Base-by-base conservation (phyloP, 2,113 vertebrate species). In the Bagarius yarrelli region DNA sequence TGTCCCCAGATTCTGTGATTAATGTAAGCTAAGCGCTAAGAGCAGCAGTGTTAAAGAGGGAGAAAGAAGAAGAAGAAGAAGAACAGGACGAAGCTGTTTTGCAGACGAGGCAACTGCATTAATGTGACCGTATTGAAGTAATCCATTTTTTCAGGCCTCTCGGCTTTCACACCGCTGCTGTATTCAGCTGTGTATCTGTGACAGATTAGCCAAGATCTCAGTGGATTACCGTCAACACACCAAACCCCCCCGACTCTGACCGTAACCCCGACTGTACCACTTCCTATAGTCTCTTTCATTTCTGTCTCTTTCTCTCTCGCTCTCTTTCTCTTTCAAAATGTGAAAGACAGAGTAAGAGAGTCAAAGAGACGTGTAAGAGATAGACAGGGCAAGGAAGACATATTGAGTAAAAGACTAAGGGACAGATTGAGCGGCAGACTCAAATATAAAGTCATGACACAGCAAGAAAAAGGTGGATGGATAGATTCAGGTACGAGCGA, bases 191-290 rank as follows among this genome's bases (percentile, higher is more conserved):
- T 85, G 82, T 93, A 93, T 94, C 92, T 92, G 92, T 91, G 90
- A 91, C 92, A 93, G 93, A 92, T 93, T 93, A 93, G 87, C 87
- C 81, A 87, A 93, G 92, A 93, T 94, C 91, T 90, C 89, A 27
- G 50, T 85, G 92, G 93, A 93, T 94, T 93, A 94, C 90, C 89
- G 89, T 85, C 84, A 84, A 81, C 89, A 91, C 87, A 91, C 87
- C 79, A 74, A 86, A 87, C 76, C 75, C 83, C n/a, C 75, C 76
- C 34, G n/a, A 90, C 79, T n/a, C 81, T 90, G 91, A 90, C 91
- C 90, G 83, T 66, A 59, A 83, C 44, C 50, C 70, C 44, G 32
- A 12, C 19, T 34, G 16, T 55, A 72, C 40, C 40, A 19, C n/a
- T 40, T 25, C n/a, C 25, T 60, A 76, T 18, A 59, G 23, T 25